Conservation (phyloP, 2,113 vertebrate species). For the Otocyon megalotis region DNA sequence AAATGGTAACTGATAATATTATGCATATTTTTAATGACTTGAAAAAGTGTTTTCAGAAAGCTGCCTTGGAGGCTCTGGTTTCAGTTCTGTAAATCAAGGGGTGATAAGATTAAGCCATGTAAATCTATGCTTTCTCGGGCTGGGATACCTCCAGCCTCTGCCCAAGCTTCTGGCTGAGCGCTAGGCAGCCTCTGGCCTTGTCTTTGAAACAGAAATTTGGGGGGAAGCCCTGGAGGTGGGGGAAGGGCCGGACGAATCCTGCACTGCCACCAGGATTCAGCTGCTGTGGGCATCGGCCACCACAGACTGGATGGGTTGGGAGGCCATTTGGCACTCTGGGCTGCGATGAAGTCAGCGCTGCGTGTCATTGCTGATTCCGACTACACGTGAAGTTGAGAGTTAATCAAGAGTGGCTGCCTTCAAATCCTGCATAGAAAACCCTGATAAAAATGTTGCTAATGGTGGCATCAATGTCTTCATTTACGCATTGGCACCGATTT, state of each 20-base stretch:
- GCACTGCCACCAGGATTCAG: background rate
- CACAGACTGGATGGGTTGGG: background rate
- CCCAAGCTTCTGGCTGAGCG: constrained; percentile 28
- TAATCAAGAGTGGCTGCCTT: background rate
- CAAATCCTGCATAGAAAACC: background rate
- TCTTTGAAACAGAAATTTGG: constrained; percentile 35
- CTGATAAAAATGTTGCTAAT: background rate
- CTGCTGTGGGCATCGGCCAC: background rate
- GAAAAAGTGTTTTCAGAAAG: constrained; percentile 53
- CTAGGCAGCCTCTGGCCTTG: constrained; percentile 38
- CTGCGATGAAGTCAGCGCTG: background rate
- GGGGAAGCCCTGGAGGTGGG: constrained; percentile 29
- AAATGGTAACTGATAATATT: constrained; percentile 74
- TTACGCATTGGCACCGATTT: background rate
- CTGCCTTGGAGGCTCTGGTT: constrained; percentile 64
- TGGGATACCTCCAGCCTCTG: background rate
- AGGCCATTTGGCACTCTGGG: background rate
- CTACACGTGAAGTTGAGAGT: background rate
- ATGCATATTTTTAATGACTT: constrained; percentile 74
- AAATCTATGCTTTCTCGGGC: background rate
- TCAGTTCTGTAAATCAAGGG: background rate
- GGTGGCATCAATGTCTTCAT: background rate
- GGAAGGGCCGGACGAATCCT: background rate
- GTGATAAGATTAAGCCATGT: background rate
- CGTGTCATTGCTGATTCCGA: background rate